Conservation (phyloP, 2,888 invertebrate species). For the Hydraecia micacea region DNA sequence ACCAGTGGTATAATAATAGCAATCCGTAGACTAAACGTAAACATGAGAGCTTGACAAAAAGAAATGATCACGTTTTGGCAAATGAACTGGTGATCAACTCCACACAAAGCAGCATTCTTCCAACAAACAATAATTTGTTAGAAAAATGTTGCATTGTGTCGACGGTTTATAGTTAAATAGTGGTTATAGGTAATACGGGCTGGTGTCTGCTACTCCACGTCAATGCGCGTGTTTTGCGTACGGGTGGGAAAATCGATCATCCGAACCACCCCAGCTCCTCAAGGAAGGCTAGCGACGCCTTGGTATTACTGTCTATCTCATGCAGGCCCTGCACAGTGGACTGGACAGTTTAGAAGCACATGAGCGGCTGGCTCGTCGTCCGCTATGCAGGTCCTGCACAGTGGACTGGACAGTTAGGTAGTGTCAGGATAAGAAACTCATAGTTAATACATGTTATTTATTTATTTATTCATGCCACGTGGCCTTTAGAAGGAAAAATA, state of each 20-base stretch:
- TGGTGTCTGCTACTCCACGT: background rate
- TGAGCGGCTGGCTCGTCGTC: background rate
- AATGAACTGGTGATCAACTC: background rate
- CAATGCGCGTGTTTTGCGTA: background rate
- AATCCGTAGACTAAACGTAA: background rate
- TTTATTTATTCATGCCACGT: background rate
- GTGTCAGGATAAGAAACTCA: background rate
- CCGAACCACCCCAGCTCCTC: background rate
- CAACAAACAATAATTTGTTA: background rate
- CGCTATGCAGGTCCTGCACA: background rate
- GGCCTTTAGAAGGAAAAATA: background rate
- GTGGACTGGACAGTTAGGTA: background rate
- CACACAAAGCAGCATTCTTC: too few relatives aligned
- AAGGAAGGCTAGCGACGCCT: background rate
- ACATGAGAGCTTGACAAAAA: background rate
- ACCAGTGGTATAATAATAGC: background rate
- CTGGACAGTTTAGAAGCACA: background rate
- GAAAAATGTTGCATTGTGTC: background rate
- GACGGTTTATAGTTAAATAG: background rate
- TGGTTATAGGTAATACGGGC: background rate
- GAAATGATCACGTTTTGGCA: background rate
- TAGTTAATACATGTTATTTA: background rate
- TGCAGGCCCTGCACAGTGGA: background rate
- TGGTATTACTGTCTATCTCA: background rate
- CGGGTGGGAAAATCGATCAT: background rate